Percentiles rank a stretch among this genome's conserved stretches.
Conservation (phyloP, 35 echinoderm and acorn worm species). For the Eucidaris tribuloides region DNA sequence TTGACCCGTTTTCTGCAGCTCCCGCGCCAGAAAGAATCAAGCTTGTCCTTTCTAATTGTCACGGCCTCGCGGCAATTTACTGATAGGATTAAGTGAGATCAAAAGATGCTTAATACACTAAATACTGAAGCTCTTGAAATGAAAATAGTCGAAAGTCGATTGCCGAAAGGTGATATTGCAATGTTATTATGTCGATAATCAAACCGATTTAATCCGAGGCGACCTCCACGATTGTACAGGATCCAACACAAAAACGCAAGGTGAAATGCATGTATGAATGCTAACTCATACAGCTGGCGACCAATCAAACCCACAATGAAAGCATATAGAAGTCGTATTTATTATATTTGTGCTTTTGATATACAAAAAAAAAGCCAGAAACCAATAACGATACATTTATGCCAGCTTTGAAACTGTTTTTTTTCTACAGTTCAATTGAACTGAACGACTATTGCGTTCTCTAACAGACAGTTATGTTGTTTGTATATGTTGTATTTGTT, state of each 20-base stretch:
- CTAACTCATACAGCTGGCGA: neutral
- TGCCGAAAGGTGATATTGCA: conserved; percentile 14
- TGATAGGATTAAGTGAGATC: conserved; percentile 11
- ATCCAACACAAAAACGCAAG: neutral
- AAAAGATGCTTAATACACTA: conserved; percentile 29
- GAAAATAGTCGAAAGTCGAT: conserved; percentile 6
- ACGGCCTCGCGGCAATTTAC: conserved; percentile 15
- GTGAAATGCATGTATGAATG: neutral
- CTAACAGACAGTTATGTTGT: too few relatives aligned
- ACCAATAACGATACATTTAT: too few relatives aligned
- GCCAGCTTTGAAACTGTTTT: too few relatives aligned
- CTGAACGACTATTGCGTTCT: too few relatives aligned
- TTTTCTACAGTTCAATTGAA: too few relatives aligned
- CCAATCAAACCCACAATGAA: neutral
- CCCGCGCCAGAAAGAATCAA: neutral
- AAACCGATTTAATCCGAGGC: neutral
- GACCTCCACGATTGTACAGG: neutral
- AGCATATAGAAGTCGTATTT: neutral
- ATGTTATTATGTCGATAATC: neutral
- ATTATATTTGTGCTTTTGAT: neutral
- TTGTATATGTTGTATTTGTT: too few relatives aligned
- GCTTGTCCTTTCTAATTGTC: neutral
- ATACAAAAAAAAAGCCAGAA: too few relatives aligned
- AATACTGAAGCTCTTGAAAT: neutral
- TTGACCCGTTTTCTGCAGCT: neutral